Conservation (phyloP, 2,113 vertebrate species). For the Gavia stellata region DNA sequence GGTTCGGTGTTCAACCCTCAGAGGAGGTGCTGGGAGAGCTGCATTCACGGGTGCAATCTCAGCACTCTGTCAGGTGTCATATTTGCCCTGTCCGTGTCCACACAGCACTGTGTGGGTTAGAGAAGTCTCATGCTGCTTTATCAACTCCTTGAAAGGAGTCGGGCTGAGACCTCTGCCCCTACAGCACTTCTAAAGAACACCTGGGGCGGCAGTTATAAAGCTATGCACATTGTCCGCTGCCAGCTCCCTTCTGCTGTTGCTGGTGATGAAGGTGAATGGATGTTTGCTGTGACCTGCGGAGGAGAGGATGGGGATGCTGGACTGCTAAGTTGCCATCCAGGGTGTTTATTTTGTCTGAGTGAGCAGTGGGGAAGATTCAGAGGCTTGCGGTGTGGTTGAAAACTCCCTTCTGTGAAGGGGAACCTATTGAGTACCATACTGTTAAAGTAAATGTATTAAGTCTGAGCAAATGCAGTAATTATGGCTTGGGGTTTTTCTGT, state of each 20-base stretch:
- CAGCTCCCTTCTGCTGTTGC: background rate
- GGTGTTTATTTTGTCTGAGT: background rate
- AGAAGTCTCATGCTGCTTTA: background rate
- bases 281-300: background rate
- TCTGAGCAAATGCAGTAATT: conserved; percentile 61
- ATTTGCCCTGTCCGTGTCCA: background rate
- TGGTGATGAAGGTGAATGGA: background rate
- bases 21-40: background rate
- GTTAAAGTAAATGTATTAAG: conserved; percentile 59
- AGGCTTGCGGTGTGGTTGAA: conserved; percentile 50
- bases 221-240: background rate
- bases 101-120: background rate
- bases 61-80: background rate
- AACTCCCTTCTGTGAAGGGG: conserved; percentile 81
- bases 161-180: background rate
- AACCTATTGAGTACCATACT: conserved; percentile 57
- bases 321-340: background rate
- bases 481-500: conserved; percentile 63
- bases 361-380: background rate
- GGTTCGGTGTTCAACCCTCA: background rate
- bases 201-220: background rate
- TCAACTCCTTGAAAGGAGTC: background rate
- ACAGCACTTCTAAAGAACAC: background rate
- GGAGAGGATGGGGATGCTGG: background rate
- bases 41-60: fast-evolving